A percentile compares a stretch with the other conserved stretches of the same genome.
phyloP scores from a whole-genome alignment of 2,888 invertebrate genomes.

The Dermolepida albohirtum region DNA sequence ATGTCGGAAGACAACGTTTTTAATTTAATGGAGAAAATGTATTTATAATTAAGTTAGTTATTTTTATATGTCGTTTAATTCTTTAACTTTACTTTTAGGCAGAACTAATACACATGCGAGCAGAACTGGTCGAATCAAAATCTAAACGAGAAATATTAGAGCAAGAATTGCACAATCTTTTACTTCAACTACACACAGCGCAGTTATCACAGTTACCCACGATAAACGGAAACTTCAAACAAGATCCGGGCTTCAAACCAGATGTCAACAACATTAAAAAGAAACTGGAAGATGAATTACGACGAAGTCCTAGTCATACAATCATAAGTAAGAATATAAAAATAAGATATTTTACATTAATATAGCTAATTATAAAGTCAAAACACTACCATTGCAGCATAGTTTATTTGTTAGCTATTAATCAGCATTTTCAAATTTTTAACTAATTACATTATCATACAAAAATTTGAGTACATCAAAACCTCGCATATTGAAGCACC shows the following conservation, averaged over 20 bases:
- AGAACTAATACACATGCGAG: slow-evolving; percentile 80
- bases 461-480: too few relatives aligned
- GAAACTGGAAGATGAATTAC: slow-evolving; percentile 64
- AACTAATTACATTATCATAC: too few relatives aligned
- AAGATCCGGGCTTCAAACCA: slow-evolving; percentile 61
- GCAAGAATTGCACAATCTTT: slow-evolving; percentile 72
- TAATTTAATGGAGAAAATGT: too few relatives aligned
- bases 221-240: slow-evolving; percentile 59
- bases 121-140: slow-evolving; percentile 78
- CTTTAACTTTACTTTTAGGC: slow-evolving; percentile 69
- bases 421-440: too few relatives aligned
- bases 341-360: slow-evolving; percentile 1
- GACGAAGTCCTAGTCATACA: slow-evolving; percentile 63
- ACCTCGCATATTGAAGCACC: too few relatives aligned
- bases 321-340: slow-evolving; percentile 50
- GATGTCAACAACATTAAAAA: slow-evolving; percentile 64
- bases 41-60: too few relatives aligned
- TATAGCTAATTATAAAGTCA: too few relatives aligned
- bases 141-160: slow-evolving; percentile 72
- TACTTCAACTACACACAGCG: slow-evolving; percentile 72
- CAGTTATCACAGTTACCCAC: slow-evolving; percentile 69
- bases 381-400: too few relatives aligned
- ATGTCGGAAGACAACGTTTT: too few relatives aligned
- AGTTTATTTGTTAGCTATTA: too few relatives aligned
- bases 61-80: too few relatives aligned